Conservation (phyloP, 2,113 vertebrate genomes). For the Rhinoderma darwinii region DNA sequence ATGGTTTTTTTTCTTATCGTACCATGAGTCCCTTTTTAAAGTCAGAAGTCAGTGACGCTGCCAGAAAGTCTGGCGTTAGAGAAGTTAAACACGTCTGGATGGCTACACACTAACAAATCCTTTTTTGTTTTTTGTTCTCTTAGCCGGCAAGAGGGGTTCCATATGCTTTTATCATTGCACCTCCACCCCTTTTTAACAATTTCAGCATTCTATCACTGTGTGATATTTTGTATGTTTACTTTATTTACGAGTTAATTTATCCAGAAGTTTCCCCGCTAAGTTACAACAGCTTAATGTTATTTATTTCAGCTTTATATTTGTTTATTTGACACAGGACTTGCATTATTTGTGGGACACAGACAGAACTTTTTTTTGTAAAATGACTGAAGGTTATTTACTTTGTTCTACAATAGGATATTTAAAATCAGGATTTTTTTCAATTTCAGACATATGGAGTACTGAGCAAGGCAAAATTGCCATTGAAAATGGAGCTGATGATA, state of each 20-base stretch:
- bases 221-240: slow-evolving; percentile 97
- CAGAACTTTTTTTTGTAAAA: background rate
- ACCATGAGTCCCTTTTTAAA: slow-evolving; percentile 14
- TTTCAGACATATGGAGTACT: background rate
- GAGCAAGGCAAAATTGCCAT: background rate
- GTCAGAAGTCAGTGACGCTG: slow-evolving; percentile 39
- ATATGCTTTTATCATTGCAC: slow-evolving; percentile 18
- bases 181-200: slow-evolving; percentile 69
- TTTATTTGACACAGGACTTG: slow-evolving; percentile 76
- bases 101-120: slow-evolving; percentile 37
- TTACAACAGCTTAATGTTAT: slow-evolving; percentile 85
- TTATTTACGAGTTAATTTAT: slow-evolving; percentile 92
- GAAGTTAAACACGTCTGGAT: slow-evolving; percentile 22
- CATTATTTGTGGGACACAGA: slow-evolving; percentile 14
- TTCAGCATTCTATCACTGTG: slow-evolving; percentile 93
- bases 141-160: slow-evolving; percentile 24
- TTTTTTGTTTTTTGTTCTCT: background rate
- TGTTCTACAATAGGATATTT: slow-evolving; percentile 42
- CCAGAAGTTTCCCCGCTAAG: slow-evolving; percentile 85
- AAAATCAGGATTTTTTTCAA: background rate
- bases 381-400: background rate
- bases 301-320: slow-evolving; percentile 81
- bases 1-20: background rate
- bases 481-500: background rate
- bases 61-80: slow-evolving; percentile 38